Percentiles rank a stretch among this genome's conserved stretches.
Conservation (phyloP, 2,888 invertebrate species). For the Nezara viridula region DNA sequence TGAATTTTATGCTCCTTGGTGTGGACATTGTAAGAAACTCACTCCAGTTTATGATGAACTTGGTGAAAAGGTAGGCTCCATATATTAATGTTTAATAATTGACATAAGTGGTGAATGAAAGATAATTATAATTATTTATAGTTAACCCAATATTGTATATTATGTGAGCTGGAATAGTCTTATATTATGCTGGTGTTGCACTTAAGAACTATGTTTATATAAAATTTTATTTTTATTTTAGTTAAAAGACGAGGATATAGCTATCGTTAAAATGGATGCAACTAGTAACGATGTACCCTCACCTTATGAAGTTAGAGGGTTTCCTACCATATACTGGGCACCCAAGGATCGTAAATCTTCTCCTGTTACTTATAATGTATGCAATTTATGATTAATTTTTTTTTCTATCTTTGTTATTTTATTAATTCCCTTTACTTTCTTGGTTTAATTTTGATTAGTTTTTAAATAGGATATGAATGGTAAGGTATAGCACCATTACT, state of each 20-base stretch:
- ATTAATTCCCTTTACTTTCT: background rate
- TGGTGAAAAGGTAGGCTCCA: conserved; percentile 79
- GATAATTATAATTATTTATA: background rate
- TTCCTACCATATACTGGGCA: conserved; percentile 97
- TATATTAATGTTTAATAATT: background rate
- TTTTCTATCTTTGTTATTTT: background rate
- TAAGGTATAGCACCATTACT: background rate
- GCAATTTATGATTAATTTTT: conserved; percentile 67
- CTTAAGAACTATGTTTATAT: background rate
- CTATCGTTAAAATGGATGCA: conserved; percentile 97
- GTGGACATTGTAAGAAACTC: conserved; percentile 98
- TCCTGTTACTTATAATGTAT: conserved; percentile 88
- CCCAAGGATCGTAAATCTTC: conserved; percentile 84
- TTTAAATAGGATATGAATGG: background rate
- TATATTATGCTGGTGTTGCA: background rate
- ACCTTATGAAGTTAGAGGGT: conserved; percentile 92
- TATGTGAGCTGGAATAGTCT: background rate
- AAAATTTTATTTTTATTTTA: conserved; percentile 68
- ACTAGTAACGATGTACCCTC: conserved; percentile 98
- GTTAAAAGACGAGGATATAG: conserved; percentile 87
- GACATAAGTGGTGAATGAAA: background rate
- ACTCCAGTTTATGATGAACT: conserved; percentile 95
- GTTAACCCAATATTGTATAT: background rate
- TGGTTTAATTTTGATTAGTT: background rate
- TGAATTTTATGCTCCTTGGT: conserved; percentile 99